Base-by-base conservation (phyloP, 2,113 vertebrate genomes). In the Platichthys flesus region DNA sequence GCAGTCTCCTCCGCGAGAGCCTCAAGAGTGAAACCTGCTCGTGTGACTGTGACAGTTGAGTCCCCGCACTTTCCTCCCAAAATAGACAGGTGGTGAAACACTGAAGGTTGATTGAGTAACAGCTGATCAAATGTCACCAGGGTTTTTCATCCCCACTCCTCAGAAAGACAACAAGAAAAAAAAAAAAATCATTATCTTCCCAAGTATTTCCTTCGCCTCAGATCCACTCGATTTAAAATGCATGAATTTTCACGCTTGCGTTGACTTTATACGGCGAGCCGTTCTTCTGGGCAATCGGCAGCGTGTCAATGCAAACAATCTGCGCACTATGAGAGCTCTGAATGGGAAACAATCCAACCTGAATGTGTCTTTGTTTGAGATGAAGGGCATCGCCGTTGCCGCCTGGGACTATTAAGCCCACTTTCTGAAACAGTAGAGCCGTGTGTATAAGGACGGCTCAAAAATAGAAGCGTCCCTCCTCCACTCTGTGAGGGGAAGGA, bases 341-440 rank as follows among this genome's bases (percentile, higher is more conserved):
- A 76, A 83, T 67, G 85, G 74, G 87, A 91, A 90, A 79, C 89
- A 81, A 81, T 93, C 88, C 93, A 94, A 91, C 91, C 93, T 93
- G 90, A 94, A 93, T 94, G 92, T 94, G 93, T 93, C 93, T 94
- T 94, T 94, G 93, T 92, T 92, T 90, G 85, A 94, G 87, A 94
- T 93, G 94, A 94, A 94, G 93, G 93, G 89, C 90, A 93, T 81
- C 68, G 82, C 72, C 72, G 69, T 68, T 74, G 83, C 90, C 93
- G 83, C 91, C 85, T 91, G 93, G 94, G 93, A 94, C 92, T 88
- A 92, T 94, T 94, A 94, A 94, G 90, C 93, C 92, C 93, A 94
- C 91, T 94, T 95, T 95, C 90, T 92, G 93, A 93, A 92, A 93
- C 90, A 86, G 91, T 86, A 85, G 90, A 91, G 91, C 79, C 79